Evolutionary conservation across 2,888 invertebrate genomes (phyloP).

Genomic region (Tetrapedia diversipes): DNA sequence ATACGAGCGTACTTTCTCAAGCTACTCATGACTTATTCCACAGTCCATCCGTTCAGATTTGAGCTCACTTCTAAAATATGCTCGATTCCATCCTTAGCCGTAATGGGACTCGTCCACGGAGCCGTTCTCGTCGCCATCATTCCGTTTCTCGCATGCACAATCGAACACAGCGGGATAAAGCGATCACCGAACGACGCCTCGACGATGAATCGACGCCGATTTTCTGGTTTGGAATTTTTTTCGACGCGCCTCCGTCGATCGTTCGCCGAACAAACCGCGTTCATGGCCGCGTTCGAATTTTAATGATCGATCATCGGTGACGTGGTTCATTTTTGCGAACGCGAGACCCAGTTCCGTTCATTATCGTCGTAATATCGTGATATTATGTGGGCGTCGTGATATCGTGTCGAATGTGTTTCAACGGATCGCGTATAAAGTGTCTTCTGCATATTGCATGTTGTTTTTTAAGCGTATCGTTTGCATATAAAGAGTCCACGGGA

Average conservation of each 20-base stretch:
- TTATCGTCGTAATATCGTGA: too few relatives aligned
- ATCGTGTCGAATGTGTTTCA: too few relatives aligned
- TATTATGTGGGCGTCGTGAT: too few relatives aligned
- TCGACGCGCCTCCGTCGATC: conserved; percentile 9
- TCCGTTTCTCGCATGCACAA: conserved; percentile 36
- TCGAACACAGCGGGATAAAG: conserved; percentile 22
- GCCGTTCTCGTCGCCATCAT: conserved; percentile 9
- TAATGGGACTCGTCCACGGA: conserved; percentile 17
- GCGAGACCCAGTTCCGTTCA: conserved; percentile 14
- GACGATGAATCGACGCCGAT: conserved; percentile 23
- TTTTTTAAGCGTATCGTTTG: too few relatives aligned
- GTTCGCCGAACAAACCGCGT: conserved; percentile 23
- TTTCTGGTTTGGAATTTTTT: conserved; percentile 5
- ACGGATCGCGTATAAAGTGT: too few relatives aligned
- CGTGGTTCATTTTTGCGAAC: conserved; percentile 14
- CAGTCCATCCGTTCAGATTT: too few relatives aligned
- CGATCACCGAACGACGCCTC: conserved; percentile 17
- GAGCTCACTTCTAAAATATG: too few relatives aligned
- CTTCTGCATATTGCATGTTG: too few relatives aligned
- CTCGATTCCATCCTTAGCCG: too few relatives aligned
- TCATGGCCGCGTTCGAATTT: conserved; percentile 29
- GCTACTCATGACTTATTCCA: too few relatives aligned
- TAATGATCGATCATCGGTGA: conserved; percentile 26
- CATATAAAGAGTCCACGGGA: too few relatives aligned
- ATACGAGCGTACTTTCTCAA: too few relatives aligned